These are phyloP conservation scores for Phalacrocorax brasilianus DNA, from an alignment of 2,113 vertebrate genomes.

Conservation along the genomic window DNA sequence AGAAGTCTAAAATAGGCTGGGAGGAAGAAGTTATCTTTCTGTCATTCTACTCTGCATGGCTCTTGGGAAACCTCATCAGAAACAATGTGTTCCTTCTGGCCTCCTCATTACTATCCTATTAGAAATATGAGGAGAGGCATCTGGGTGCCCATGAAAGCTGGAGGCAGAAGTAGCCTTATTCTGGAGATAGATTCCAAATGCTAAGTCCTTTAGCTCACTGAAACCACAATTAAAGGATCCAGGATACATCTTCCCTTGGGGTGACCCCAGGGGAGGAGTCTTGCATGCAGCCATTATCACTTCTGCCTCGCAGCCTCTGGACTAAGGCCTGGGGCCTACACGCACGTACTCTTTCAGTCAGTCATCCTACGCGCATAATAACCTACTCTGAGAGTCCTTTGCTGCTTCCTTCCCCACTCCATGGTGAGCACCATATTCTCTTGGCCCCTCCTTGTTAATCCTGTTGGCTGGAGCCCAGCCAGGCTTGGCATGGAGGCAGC, in stretches of 20 bases:
- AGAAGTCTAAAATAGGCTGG: background rate
- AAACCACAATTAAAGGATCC: background rate
- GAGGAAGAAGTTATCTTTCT: background rate
- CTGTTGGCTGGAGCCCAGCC: slow-evolving; percentile 53
- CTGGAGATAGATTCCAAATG: background rate
- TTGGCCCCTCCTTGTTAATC: slow-evolving; percentile 52
- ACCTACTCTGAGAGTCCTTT: background rate
- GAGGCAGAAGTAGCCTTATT: background rate
- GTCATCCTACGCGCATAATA: background rate
- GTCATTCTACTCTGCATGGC: background rate
- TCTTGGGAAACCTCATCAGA: background rate
- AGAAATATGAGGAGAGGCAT: background rate
- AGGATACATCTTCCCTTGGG: background rate
- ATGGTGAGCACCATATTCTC: slow-evolving; percentile 36
- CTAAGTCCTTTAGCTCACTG: background rate
- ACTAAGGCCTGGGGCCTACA: background rate
- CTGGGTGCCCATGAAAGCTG: background rate
- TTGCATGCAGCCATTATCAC: background rate
- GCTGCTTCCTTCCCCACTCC: background rate
- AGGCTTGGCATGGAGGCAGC: slow-evolving; percentile 61
- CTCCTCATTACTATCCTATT: background rate
- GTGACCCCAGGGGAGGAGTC: background rate
- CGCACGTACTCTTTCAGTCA: background rate
- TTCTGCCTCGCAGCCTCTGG: background rate
- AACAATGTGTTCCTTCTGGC: background rate